Conservation (phyloP, 2,888 invertebrate genomes). For the Patella ulyssiponensis region DNA sequence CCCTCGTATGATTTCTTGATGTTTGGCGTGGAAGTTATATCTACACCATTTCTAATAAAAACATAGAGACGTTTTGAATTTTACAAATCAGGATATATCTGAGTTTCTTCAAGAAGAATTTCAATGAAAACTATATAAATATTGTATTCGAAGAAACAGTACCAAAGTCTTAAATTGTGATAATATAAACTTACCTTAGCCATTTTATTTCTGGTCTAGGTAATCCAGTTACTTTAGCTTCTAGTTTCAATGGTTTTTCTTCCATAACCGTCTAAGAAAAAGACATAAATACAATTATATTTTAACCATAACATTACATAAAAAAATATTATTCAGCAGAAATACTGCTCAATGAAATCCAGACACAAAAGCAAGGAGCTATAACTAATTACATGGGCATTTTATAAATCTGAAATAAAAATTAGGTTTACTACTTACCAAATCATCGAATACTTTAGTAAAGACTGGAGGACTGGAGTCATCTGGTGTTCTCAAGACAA, state of each 20-base stretch:
- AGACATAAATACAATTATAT: conserved; percentile 11
- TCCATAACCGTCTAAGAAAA: conserved; percentile 65
- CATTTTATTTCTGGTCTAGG: conserved; percentile 91
- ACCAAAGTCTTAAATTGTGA: too few relatives aligned
- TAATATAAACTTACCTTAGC: conserved; percentile 83
- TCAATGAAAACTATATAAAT: neutral
- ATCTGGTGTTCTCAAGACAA: conserved; percentile 74
- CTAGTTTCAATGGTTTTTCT: conserved; percentile 73
- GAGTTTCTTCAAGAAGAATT: neutral
- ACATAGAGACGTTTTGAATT: neutral
- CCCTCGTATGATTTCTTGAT: conserved; percentile 82
- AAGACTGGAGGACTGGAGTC: conserved; percentile 90
- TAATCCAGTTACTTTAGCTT: conserved; percentile 88
- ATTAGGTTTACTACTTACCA: conserved; percentile 62
- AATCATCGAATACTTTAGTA: conserved; percentile 88
- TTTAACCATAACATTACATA: neutral
- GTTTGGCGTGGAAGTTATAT: conserved; percentile 77
- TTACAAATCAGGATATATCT: neutral
- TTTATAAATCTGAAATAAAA: too few relatives aligned
- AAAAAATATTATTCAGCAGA: neutral
- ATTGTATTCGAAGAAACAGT: neutral
- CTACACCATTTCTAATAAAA: conserved; percentile 39
- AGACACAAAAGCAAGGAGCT: conserved; percentile 21
- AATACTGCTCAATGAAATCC: neutral
- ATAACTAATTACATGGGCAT: neutral